These are phyloP conservation scores for Polyodon spathula DNA, from an alignment of 2,113 vertebrate species.

Conservation along the genomic window DNA sequence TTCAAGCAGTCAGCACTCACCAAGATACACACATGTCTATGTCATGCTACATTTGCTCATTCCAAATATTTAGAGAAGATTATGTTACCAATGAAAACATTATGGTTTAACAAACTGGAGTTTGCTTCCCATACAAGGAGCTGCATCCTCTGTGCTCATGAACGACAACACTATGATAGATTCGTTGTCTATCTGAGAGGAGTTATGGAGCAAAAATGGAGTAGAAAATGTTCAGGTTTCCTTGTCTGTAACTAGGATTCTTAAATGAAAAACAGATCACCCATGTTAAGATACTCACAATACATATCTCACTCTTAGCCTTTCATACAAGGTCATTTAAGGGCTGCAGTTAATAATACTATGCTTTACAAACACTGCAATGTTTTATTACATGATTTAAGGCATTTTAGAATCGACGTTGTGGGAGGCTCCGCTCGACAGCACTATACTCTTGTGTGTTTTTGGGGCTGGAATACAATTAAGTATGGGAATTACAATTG, in stretches of 20 bases:
- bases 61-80: conserved; percentile 12
- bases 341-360: too few species aligned
- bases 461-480: too few species aligned
- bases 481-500: too few species aligned
- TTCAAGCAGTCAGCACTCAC: conserved; percentile 13
- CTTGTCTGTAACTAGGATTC: neutral
- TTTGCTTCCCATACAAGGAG: neutral
- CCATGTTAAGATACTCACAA: neutral
- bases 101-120: neutral
- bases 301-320: too few species aligned
- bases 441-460: too few species aligned
- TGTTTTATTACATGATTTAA: too few species aligned
- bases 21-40: conserved; percentile 9
- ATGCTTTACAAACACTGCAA: too few species aligned
- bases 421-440: too few species aligned
- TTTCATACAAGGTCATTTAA: too few species aligned
- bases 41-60: conserved; percentile 6
- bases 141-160: neutral
- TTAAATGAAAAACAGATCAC: conserved; percentile 3
- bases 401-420: too few species aligned
- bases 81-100: conserved; percentile 10
- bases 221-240: neutral
- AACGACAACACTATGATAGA: neutral
- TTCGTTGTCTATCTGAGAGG: neutral
- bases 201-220: conserved; percentile 1